phyloP scores from a whole-genome alignment of 2,113 vertebrate species.

The Acanthochromis polyacanthus region DNA sequence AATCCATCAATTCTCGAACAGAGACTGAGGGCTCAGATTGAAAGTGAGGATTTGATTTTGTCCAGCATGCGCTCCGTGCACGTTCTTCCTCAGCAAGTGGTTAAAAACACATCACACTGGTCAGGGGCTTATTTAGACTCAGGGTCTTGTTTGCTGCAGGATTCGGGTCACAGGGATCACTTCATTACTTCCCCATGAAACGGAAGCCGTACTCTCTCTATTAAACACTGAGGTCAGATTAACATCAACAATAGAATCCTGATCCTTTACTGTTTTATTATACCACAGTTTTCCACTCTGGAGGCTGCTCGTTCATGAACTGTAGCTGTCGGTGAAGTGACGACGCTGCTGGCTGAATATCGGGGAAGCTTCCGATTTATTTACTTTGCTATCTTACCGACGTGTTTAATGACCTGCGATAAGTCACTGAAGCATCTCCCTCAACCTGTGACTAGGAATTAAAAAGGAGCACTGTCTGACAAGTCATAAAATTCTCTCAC shows the following conservation, averaged over 20 bases:
- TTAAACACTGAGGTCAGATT: constrained; percentile 14
- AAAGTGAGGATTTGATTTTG: constrained; percentile 51
- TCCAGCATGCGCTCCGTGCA: constrained; percentile 1
- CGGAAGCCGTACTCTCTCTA: constrained; percentile 28
- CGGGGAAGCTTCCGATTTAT: constrained; percentile 19
- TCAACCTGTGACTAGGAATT: constrained; percentile 51
- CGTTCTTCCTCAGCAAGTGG: background rate
- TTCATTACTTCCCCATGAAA: constrained; percentile 61
- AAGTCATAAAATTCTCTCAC: background rate
- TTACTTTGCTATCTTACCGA: constrained; percentile 19
- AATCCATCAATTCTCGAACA: constrained; percentile 36
- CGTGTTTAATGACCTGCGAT: constrained; percentile 44
- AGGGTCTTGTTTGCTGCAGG: constrained; percentile 14
- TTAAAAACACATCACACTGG: constrained; percentile 5
- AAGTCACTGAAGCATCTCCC: constrained; percentile 50
- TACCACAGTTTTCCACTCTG: background rate
- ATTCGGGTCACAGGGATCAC: constrained; percentile 22
- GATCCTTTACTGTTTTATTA: background rate
- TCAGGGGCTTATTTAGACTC: background rate
- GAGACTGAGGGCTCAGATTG: background rate
- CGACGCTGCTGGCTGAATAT: background rate
- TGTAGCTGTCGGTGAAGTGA: background rate
- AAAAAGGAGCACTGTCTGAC: constrained; percentile 16
- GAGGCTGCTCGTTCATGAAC: background rate
- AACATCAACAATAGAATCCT: background rate